Evolutionary conservation across 2,797 vertebrate genomes (phyloP), one percentile per base, ranked within the genome.

Genomic region (Cryptoblepharus egeriae): DNA sequence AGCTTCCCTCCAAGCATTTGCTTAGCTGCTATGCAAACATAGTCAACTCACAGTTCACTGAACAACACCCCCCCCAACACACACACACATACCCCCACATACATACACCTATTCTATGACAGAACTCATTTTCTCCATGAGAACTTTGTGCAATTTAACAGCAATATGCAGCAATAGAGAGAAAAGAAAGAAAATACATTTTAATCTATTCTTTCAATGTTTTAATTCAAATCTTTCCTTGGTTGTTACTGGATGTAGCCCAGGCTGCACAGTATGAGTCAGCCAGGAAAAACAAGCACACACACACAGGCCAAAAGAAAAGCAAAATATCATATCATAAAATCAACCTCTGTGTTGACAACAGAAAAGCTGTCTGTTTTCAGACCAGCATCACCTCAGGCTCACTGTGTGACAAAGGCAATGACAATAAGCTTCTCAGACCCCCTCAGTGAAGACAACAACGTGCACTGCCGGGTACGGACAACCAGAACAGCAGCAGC

Each of bases 371-470:
- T 85, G 64, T 73, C 45, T 81, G n/a, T 79, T 15, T 49, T 86
- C 42, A 57, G 10, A 85, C 20, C 64, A 77, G 26, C 3, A 68
- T 75, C 60, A 80, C 84, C 79, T 90, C 75, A 45, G 83, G 78
- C 87, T 90, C 82, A 80, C 63, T 11, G 60, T 75, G 67, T 63
- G 87, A 85, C 57, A 80, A 78, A 85, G 90, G 79, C 80, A 58
- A 75, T 81, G 91, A 89, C 28, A 91, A 79, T 77, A 91, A 89
- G 78, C 37, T 82, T 90, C 84, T 74, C 79, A 91, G 52, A 78
- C 90, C 90, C 88, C 89, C 85, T 84, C 69, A 32, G 88, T 77
- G 90, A 90, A 90, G 80, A 92, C 92, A 91, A 52, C 5, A 0
- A 87, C 79, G 76, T 89, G 79, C 83, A 87, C 85, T 92, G 84